Evolutionary conservation across 2,888 invertebrate genomes (phyloP).

Genomic region (Ceraclea dissimilis): DNA sequence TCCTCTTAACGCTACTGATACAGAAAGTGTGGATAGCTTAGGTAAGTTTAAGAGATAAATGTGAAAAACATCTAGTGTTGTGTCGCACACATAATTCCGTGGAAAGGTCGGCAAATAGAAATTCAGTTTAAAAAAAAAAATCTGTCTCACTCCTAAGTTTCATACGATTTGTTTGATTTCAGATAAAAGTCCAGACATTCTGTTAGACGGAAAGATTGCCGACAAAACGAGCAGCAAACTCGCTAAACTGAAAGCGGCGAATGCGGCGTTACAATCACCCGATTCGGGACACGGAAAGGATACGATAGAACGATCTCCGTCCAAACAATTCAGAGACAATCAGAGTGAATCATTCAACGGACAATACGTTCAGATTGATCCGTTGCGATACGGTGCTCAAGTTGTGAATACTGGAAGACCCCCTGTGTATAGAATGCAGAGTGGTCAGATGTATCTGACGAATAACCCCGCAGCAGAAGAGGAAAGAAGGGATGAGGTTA

Average conservation of each 20-base stretch:
- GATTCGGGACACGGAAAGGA: neutral
- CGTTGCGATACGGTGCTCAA: conserved; percentile 19
- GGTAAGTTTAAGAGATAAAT: conserved; percentile 34
- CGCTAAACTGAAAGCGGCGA: conserved; percentile 14
- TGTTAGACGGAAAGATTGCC: conserved; percentile 43
- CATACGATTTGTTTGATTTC: conserved; percentile 27
- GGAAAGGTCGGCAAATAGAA: too few species aligned
- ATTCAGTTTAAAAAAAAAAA: too few species aligned
- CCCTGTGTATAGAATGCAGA: conserved; percentile 14
- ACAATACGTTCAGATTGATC: conserved; percentile 24
- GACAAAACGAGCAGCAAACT: conserved; percentile 32
- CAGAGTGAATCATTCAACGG: conserved; percentile 15
- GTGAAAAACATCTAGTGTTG: too few species aligned
- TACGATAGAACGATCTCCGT: neutral
- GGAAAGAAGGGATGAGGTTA: conserved; percentile 6
- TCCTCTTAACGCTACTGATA: conserved; percentile 41
- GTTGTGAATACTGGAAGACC: conserved; percentile 11
- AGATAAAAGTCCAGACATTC: conserved; percentile 49
- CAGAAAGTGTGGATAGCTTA: conserved; percentile 44
- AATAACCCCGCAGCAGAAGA: conserved; percentile 10
- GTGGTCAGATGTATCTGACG: conserved; percentile 12
- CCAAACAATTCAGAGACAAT: conserved; percentile 1
- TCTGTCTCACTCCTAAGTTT: too few species aligned
- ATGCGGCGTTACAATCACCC: conserved; percentile 9
- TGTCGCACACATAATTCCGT: too few species aligned